These are phyloP conservation scores for Porites cylindrica DNA, from an alignment of 92 coral and sea anemone genomes.

Conservation along the genomic window DNA sequence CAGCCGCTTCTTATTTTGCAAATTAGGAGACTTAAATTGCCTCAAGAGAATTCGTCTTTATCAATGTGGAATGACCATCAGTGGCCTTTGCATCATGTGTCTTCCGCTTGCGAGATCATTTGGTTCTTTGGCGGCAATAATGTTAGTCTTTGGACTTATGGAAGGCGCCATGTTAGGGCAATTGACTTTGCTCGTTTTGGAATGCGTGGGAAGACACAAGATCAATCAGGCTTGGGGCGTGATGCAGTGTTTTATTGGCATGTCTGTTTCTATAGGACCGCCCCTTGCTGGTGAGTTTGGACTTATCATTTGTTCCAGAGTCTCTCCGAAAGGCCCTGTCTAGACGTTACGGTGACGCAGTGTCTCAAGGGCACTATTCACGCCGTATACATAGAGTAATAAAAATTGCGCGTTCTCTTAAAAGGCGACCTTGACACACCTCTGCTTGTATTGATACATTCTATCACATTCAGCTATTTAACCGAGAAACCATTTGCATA, in stretches of 20 bases:
- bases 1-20: slow-evolving; percentile 71
- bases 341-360: no score
- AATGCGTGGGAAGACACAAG: slow-evolving; percentile 56
- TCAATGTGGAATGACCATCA: slow-evolving; percentile 56
- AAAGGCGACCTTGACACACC: no score
- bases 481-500: no score
- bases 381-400: no score
- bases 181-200: slow-evolving; percentile 50
- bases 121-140: slow-evolving; percentile 36
- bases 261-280: slow-evolving; percentile 27
- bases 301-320: neutral
- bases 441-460: no score
- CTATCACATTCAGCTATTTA: no score
- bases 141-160: slow-evolving; percentile 58
- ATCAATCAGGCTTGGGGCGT: slow-evolving; percentile 53
- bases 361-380: no score
- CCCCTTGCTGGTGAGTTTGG: slow-evolving; percentile 55
- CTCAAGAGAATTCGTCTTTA: slow-evolving; percentile 63
- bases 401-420: no score
- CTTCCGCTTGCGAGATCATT: slow-evolving; percentile 46
- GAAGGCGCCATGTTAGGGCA: slow-evolving; percentile 73
- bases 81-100: slow-evolving; percentile 49
- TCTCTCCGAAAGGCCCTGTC: no score
- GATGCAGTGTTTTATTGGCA: neutral
- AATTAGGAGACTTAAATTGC: slow-evolving; percentile 44